Conservation (phyloP, 1,140 invertebrate genomes). For the Ptiloglossa arizonensis region DNA sequence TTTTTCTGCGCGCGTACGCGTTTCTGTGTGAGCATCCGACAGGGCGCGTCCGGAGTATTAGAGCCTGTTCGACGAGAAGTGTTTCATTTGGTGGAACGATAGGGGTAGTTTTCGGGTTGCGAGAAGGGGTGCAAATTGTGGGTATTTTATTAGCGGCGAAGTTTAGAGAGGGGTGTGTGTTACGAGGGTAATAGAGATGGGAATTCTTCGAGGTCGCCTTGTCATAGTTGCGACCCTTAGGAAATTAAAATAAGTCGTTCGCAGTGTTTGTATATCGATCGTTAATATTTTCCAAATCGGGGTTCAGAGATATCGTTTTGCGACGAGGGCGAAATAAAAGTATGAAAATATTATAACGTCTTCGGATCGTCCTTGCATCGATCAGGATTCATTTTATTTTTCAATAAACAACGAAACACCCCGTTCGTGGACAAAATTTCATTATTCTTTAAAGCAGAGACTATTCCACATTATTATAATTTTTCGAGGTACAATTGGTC, state of each 20-base stretch:
- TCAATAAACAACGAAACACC: no score
- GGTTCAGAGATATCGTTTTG: no score
- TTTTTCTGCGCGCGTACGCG: not conserved
- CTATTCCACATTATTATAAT: no score
- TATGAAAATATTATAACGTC: no score
- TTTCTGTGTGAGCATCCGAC: not conserved
- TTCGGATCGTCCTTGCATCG: no score
- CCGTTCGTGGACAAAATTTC: no score
- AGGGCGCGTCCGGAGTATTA: constrained; percentile 15
- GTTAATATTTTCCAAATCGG: not conserved
- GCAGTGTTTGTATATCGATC: not conserved
- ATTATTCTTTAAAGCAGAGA: no score
- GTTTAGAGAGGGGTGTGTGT: not conserved
- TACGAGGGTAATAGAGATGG: not conserved
- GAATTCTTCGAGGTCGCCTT: not conserved
- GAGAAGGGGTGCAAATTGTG: constrained; percentile 11
- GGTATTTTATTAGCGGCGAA: constrained; percentile 60
- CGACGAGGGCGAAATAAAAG: no score
- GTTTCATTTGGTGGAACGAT: constrained; percentile 43
- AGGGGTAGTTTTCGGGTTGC: constrained; percentile 20
- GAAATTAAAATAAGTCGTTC: constrained; percentile 18
- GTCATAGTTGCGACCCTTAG: constrained; percentile 3
- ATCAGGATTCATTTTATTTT: no score
- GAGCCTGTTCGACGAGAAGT: constrained; percentile 51
- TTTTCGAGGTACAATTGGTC: no score